Percentiles rank a stretch among this genome's conserved stretches.
Conservation (phyloP, 2,113 vertebrate species). For the Laticauda laticaudata region DNA sequence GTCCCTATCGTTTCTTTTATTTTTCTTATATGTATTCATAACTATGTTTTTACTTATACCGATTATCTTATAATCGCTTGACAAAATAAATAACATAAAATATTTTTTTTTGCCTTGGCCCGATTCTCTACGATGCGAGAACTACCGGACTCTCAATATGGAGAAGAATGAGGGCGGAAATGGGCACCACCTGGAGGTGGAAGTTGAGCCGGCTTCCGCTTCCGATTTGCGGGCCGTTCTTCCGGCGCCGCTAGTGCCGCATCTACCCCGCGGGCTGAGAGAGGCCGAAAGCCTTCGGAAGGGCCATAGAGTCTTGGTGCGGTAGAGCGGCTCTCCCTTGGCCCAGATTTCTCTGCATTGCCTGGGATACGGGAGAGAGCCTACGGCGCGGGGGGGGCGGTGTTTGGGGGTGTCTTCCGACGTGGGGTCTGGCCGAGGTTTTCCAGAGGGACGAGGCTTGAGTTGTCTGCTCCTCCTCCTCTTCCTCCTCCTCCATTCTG, state of each 20-base stretch:
- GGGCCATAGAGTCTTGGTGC: neutral
- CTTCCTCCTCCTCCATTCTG: neutral
- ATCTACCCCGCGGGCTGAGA: neutral
- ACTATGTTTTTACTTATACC: too few relatives aligned
- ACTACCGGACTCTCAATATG: neutral
- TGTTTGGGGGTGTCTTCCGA: neutral
- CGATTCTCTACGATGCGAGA: neutral
- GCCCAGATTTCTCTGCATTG: neutral
- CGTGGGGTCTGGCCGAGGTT: slow-evolving; percentile 1
- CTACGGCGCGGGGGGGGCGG: neutral
- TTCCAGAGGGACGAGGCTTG: neutral
- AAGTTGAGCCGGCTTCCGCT: neutral
- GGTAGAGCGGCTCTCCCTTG: neutral
- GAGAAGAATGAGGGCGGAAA: slow-evolving; percentile 11
- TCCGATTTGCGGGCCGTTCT: neutral
- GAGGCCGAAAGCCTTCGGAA: neutral
- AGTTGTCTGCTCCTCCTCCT: neutral
- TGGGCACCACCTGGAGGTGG: neutral
- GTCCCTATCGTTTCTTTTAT: too few relatives aligned
- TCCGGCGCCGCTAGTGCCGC: neutral
- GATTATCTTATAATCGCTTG: too few relatives aligned
- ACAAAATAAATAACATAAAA: too few relatives aligned
- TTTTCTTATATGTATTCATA: too few relatives aligned
- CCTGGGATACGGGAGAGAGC: neutral
- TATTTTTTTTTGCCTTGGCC: too few relatives aligned